phyloP scores from a whole-genome alignment of 2,888 invertebrate genomes.

The Pharmacophagus antenor region DNA sequence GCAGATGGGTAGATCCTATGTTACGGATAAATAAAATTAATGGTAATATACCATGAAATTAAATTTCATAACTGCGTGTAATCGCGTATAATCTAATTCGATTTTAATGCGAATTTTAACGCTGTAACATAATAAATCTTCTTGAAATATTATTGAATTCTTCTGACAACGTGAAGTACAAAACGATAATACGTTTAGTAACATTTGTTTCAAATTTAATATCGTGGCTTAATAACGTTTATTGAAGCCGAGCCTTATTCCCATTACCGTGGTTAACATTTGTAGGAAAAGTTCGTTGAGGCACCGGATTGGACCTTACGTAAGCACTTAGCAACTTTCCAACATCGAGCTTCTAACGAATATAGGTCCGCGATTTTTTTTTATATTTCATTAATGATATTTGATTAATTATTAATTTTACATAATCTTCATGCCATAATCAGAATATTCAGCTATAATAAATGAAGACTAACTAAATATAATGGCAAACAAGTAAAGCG shows the following conservation, averaged over 20 bases:
- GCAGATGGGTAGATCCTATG: too few species aligned
- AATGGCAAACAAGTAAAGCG: too few species aligned
- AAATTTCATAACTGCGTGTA: background rate
- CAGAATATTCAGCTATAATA: too few species aligned
- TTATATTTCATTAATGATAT: slow-evolving; percentile 3
- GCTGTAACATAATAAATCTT: background rate
- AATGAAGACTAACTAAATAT: too few species aligned
- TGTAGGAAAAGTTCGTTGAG: slow-evolving; percentile 24
- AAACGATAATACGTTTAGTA: slow-evolving; percentile 6
- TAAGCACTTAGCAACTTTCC: slow-evolving; percentile 30
- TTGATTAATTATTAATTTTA: slow-evolving; percentile 2
- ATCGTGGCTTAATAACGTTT: slow-evolving; percentile 16
- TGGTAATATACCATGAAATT: background rate
- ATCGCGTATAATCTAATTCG: background rate
- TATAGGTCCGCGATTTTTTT: slow-evolving; percentile 21
- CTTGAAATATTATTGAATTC: background rate
- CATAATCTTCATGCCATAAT: background rate
- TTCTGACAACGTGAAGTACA: background rate
- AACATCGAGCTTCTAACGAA: slow-evolving; percentile 19
- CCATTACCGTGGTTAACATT: slow-evolving; percentile 29
- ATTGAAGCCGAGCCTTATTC: slow-evolving; percentile 17
- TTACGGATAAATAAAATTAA: background rate
- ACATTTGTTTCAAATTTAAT: slow-evolving; percentile 22
- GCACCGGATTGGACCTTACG: slow-evolving; percentile 29
- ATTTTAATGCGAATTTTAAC: background rate